Percentiles rank a stretch among this genome's conserved stretches.
Conservation (phyloP, 2,888 invertebrate genomes). For the Trichogramma dendrolimi region DNA sequence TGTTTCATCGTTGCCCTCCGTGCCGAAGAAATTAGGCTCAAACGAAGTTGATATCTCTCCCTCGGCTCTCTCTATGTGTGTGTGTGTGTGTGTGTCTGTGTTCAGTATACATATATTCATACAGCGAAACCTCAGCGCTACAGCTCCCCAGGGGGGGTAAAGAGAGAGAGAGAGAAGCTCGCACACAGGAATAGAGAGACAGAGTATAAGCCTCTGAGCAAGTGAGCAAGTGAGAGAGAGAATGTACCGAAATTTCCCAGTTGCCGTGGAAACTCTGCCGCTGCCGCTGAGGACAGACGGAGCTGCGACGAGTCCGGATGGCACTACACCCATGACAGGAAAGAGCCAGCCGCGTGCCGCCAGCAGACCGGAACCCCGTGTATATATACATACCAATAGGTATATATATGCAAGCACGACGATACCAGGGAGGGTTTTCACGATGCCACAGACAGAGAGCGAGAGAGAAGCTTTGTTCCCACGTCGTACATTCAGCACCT, state of each 20-base stretch:
- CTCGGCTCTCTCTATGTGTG: neutral
- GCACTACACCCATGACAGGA: slow-evolving; percentile 36
- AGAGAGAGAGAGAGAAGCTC: no score
- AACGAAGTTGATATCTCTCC: slow-evolving; percentile 51
- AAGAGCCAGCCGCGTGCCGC: slow-evolving; percentile 16
- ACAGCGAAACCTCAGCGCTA: no score
- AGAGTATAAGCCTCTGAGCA: no score
- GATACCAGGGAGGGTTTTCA: no score
- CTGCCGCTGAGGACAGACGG: slow-evolving; percentile 50
- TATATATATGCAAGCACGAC: no score
- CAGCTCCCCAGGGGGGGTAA: no score
- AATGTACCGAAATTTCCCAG: slow-evolving; percentile 38
- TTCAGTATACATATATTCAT: neutral
- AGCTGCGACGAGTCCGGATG: slow-evolving; percentile 52
- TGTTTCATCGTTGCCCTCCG: slow-evolving; percentile 51
- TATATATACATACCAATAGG: no score
- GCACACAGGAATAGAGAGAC: no score
- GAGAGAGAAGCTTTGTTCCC: no score
- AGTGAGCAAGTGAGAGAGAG: no score
- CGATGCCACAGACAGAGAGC: no score
- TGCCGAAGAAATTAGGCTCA: slow-evolving; percentile 49
- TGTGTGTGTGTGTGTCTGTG: slow-evolving; percentile 14
- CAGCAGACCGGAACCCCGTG: slow-evolving; percentile 15
- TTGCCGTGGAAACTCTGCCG: slow-evolving; percentile 50
- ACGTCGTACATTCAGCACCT: no score